These are phyloP conservation scores for Aulostomus chinensis DNA, from an alignment of 2,797 vertebrate genomes.

Conservation along the genomic window DNA sequence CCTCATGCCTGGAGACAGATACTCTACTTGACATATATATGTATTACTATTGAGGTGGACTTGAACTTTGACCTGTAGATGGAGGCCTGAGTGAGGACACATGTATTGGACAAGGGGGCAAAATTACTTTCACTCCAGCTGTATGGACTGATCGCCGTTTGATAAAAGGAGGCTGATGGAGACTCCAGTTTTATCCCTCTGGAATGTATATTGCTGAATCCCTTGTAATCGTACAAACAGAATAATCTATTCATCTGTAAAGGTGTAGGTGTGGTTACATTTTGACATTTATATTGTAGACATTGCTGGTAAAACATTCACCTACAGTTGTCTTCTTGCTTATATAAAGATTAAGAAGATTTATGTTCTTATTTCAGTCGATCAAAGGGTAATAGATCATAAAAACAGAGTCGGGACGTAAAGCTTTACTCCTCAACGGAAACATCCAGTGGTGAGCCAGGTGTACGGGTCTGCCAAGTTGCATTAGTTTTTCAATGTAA, in stretches of 20 bases:
- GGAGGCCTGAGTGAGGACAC: not conserved
- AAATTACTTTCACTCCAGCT: too few species aligned
- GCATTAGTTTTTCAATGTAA: conserved; percentile 45
- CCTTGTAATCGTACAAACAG: too few species aligned
- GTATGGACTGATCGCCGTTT: too few species aligned
- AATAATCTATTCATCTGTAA: too few species aligned
- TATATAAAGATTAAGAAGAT: too few species aligned
- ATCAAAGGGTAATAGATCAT: conserved; percentile 29
- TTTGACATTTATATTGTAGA: conserved; percentile 1
- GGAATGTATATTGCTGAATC: too few species aligned
- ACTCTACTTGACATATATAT: conserved; percentile 3
- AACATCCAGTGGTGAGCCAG: conserved; percentile 23
- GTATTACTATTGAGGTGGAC: conserved; percentile 1
- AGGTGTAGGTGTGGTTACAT: too few species aligned
- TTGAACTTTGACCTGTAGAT: conserved; percentile 9
- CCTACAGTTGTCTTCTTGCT: not conserved
- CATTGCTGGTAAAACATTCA: not conserved
- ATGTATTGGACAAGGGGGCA: too few species aligned
- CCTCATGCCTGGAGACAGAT: conserved; percentile 6
- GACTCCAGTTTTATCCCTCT: too few species aligned
- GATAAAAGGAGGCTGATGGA: too few species aligned
- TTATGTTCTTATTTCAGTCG: conserved; percentile 11
- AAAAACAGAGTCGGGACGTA: conserved; percentile 14
- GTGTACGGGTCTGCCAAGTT: conserved; percentile 39
- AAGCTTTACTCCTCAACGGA: conserved; percentile 18